phyloP scores from a whole-genome alignment of 1,140 invertebrate genomes.

The Ips typographus region DNA sequence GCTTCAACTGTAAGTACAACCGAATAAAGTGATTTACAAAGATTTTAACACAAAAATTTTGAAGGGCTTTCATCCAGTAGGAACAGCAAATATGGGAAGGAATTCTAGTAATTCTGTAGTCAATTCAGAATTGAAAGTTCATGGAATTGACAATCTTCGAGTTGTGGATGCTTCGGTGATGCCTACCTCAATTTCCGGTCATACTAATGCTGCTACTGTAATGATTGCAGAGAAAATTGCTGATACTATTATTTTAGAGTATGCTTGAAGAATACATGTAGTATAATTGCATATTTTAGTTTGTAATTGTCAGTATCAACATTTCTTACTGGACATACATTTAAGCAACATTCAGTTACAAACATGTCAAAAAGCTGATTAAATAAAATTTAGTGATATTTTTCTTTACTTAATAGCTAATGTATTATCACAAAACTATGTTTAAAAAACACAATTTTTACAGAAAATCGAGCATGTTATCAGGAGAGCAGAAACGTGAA shows the following conservation, averaged over 20 bases:
- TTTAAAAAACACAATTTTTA: too few relatives aligned
- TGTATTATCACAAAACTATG: too few relatives aligned
- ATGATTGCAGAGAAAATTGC: slow-evolving; percentile 61
- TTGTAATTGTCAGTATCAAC: too few relatives aligned
- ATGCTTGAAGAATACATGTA: neutral
- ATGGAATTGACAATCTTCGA: slow-evolving; percentile 52
- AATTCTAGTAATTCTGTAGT: slow-evolving; percentile 55
- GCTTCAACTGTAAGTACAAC: slow-evolving; percentile 4
- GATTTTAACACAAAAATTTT: neutral
- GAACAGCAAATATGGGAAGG: slow-evolving; percentile 63
- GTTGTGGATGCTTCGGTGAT: slow-evolving; percentile 53
- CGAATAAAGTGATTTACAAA: too few relatives aligned
- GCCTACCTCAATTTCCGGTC: slow-evolving; percentile 52
- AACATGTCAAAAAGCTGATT: too few relatives aligned
- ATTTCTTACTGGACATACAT: too few relatives aligned
- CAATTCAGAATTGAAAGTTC: slow-evolving; percentile 51
- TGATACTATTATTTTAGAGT: slow-evolving; percentile 42
- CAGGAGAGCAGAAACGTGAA: too few relatives aligned
- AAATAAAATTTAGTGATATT: too few relatives aligned
- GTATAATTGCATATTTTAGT: too few relatives aligned
- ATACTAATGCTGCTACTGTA: slow-evolving; percentile 53
- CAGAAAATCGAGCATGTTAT: too few relatives aligned
- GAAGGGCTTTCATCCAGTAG: slow-evolving; percentile 55
- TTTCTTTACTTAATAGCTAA: too few relatives aligned
- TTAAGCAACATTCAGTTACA: too few relatives aligned